Base-by-base conservation (phyloP, 2,888 invertebrate species). In the Cantharis nigra region DNA sequence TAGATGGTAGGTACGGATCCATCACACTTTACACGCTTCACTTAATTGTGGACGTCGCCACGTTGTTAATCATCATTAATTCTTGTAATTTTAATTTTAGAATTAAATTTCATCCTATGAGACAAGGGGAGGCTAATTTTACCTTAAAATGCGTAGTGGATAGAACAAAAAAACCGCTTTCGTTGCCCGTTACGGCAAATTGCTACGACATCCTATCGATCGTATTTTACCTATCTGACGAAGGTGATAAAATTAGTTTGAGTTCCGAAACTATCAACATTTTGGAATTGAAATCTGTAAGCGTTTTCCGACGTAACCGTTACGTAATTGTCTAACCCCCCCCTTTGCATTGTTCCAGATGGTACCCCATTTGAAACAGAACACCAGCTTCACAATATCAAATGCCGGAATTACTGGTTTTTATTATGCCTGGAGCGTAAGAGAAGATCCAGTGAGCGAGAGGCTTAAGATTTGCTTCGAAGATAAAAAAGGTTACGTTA, bases 111-210 rank as follows among this genome's bases (percentile, higher is more conserved):
- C 89, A 90, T 23, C 91, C 92, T 0, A 89, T 89, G 69, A 86
- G 89, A 81, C 89, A 90, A 65, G 92, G 92, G 0, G 90, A 91
- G 28, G 83, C 90, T 16, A 89, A 89, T 9, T 93, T 92, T 83
- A 90, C 89, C 81, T 87, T 92, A 83, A 90, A 90, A 83, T 93
- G 92, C 83, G 85, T 85, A 16, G 85, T 93, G 0, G 89, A 90
- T 74, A 90, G 89, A 83, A 86, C 91, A 86, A 90, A 89, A 28
- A 89, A 89, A 77, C 89, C 89, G 63, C 83, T 93, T 69, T 88
- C 87, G 3, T 82, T 92, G 63, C 89, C 89, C 74, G 89, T 93
- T 1, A 90, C 89, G 63, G 90, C 91, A 3, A 87, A 89, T 16
- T 91, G 92, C 78, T 89, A 89, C 80, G 89, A 90, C 65, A 90